Evolutionary conservation across 2,888 invertebrate genomes (phyloP).

Genomic region (Tachina fera): DNA sequence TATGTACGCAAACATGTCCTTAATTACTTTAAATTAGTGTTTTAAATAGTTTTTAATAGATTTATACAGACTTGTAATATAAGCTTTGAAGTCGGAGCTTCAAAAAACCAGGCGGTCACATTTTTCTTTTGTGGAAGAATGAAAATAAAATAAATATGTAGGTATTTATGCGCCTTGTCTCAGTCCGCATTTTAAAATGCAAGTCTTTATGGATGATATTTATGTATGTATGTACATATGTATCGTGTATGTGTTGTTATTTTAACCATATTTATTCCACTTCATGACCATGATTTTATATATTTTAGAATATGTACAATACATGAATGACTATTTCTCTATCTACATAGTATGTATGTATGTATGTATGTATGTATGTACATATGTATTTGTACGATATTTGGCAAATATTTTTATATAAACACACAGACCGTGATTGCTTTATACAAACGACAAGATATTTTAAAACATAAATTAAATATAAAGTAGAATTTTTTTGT

Average conservation of each 20-base stretch:
- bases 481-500: background rate
- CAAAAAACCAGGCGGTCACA: background rate
- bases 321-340: constrained; percentile 23
- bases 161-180: background rate
- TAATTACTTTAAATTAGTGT: no score
- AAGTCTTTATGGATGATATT: background rate
- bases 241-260: constrained; percentile 4
- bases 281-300: constrained; percentile 56
- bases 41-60: no score
- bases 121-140: background rate
- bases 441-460: background rate
- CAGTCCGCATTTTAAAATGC: constrained; percentile 33
- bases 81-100: no score
- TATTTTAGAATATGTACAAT: background rate
- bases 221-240: no score
- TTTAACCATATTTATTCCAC: constrained; percentile 54
- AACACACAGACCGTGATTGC: background rate
- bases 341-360: no score
- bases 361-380: no score
- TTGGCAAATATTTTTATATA: constrained; percentile 54
- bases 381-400: constrained; percentile 54
- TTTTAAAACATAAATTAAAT: background rate
- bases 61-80: no score
- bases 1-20: no score
- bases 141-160: no score